phyloP scores from a whole-genome alignment of 2,888 invertebrate genomes.

The Tetrapedia diversipes region DNA sequence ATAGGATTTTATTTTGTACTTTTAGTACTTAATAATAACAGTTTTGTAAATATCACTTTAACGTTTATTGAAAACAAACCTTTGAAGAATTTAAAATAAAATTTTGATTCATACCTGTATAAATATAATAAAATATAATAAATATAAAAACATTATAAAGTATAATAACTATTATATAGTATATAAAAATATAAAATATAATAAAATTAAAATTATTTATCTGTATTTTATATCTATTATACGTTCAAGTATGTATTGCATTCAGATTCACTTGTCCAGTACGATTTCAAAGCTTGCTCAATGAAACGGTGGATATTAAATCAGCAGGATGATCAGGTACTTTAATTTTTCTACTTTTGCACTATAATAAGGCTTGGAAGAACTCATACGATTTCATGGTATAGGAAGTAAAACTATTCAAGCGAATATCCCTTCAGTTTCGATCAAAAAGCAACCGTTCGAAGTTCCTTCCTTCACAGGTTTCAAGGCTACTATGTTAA shows the following conservation, averaged over 20 bases:
- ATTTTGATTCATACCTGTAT: no score
- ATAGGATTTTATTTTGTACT: no score
- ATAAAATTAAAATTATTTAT: no score
- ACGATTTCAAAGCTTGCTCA: not conserved
- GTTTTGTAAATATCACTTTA: not conserved
- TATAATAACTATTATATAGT: no score
- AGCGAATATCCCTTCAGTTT: constrained; percentile 74
- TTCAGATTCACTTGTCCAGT: not conserved
- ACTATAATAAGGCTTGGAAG: constrained; percentile 50
- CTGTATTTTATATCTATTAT: not conserved
- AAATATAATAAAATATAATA: no score
- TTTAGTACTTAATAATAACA: not conserved
- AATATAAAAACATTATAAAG: no score
- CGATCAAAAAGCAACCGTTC: constrained; percentile 62
- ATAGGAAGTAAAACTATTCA: constrained; percentile 71
- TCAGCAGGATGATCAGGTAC: not conserved
- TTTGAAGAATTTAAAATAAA: no score
- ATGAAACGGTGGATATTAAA: no score
- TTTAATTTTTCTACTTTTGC: constrained; percentile 14
- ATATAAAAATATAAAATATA: no score
- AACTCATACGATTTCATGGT: constrained; percentile 65
- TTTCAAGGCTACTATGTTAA: constrained; percentile 22
- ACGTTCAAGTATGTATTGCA: not conserved
- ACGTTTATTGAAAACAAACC: no score
- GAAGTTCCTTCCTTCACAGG: constrained; percentile 71